A percentile compares a stretch with the other conserved stretches of the same genome.
phyloP scores from a whole-genome alignment of 2,888 invertebrate species.

The Ormia ochracea region DNA sequence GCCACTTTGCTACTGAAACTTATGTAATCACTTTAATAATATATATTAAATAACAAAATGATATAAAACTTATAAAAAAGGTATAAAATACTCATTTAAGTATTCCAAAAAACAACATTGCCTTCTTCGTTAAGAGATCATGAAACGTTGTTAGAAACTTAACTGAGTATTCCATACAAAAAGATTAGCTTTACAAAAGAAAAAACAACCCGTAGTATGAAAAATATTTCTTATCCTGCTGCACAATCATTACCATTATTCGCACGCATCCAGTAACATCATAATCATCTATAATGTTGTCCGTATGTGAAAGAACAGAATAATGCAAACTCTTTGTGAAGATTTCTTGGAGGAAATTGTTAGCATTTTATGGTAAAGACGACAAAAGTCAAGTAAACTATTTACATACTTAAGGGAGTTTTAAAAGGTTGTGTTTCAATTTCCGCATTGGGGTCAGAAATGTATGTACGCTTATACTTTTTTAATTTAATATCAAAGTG shows the following conservation, averaged over 20 bases:
- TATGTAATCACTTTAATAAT: too few relatives aligned
- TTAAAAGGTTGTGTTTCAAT: slow-evolving; percentile 4
- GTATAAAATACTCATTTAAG: too few relatives aligned
- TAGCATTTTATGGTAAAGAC: neutral
- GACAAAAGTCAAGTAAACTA: neutral
- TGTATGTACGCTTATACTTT: neutral
- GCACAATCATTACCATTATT: neutral
- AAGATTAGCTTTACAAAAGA: too few relatives aligned
- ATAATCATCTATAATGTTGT: slow-evolving; percentile 22
- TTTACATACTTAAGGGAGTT: neutral
- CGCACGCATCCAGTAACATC: neutral
- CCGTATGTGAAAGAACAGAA: neutral
- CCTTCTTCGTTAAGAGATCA: too few relatives aligned
- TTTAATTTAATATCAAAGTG: too few relatives aligned
- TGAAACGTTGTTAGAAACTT: too few relatives aligned
- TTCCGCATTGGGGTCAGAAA: neutral
- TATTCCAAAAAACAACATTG: too few relatives aligned
- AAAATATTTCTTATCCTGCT: neutral
- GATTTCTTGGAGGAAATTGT: neutral
- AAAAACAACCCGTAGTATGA: neutral
- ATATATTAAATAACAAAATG: too few relatives aligned
- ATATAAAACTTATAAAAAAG: too few relatives aligned
- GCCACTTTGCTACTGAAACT: too few relatives aligned
- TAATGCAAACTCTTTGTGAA: slow-evolving; percentile 1
- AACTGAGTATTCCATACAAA: too few relatives aligned